Evolutionary conservation across 2,797 vertebrate species (phyloP).

Genomic region (Rallus crepitans): DNA sequence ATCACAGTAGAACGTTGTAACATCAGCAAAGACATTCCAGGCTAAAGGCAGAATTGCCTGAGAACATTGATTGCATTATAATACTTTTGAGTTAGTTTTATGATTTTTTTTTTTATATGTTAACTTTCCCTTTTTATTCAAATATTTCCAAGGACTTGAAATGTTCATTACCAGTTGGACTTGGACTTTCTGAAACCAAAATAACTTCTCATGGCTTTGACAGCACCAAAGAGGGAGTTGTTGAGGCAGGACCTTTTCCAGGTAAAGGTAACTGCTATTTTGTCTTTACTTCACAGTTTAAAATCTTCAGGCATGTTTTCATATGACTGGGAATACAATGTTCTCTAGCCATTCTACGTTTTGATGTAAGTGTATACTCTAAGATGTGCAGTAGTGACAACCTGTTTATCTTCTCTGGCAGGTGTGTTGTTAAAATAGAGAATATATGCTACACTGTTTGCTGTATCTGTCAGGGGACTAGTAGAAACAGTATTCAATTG

Average conservation of each 20-base stretch:
- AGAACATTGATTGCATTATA: background rate
- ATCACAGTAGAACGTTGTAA: background rate
- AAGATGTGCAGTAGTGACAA: background rate
- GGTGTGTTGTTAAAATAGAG: background rate
- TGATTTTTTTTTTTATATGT: constrained; percentile 31
- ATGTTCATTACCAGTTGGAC: constrained; percentile 78
- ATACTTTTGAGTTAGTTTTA: constrained; percentile 10
- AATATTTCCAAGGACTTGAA: constrained; percentile 84
- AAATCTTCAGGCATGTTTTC: background rate
- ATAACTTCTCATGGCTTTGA: constrained; percentile 86
- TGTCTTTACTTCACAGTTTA: background rate
- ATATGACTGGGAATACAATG: background rate
- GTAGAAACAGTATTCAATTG: background rate
- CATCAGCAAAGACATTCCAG: background rate
- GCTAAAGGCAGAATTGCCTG: background rate
- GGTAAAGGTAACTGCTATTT: constrained; percentile 75
- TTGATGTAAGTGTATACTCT: background rate
- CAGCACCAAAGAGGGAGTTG: constrained; percentile 86
- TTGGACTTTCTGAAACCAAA: constrained; percentile 87
- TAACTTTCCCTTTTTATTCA: constrained; percentile 68
- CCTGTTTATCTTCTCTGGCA: background rate
- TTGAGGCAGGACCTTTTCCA: constrained; percentile 87
- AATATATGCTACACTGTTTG: background rate
- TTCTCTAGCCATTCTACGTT: background rate
- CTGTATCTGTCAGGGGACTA: background rate